Evolutionary conservation across 2,113 vertebrate genomes (phyloP).

Genomic region (Nestor notabilis): DNA sequence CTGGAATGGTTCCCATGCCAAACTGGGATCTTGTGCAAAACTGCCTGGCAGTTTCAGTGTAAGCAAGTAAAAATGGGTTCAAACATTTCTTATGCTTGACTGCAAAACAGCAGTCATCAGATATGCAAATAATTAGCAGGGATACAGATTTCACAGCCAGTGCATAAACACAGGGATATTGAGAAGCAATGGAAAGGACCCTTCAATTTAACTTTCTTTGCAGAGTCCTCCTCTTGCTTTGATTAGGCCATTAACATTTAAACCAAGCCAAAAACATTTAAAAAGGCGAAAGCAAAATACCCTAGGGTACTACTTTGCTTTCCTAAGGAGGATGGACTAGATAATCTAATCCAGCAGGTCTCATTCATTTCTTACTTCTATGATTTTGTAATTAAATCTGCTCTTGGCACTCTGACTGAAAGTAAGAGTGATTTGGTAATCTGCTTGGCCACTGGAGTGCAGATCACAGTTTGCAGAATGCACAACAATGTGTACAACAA

Average conservation of each 20-base stretch:
- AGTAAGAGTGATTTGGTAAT: constrained; percentile 44
- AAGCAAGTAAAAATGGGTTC: constrained; percentile 34
- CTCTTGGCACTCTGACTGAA: constrained; percentile 45
- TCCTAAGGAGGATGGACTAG: not conserved
- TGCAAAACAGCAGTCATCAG: constrained; percentile 21
- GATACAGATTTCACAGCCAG: constrained; percentile 4
- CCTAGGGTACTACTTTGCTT: constrained; percentile 9
- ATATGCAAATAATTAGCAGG: constrained; percentile 1
- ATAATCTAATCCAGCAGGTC: constrained; percentile 56
- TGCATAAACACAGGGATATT: not conserved
- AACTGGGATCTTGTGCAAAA: constrained; percentile 24
- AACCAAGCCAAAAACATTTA: constrained; percentile 10
- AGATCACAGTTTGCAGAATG: not conserved
- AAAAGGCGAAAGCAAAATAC: not conserved
- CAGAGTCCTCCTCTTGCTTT: not conserved
- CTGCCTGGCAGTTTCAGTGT: not conserved
- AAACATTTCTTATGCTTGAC: constrained; percentile 43
- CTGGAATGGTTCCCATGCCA: constrained; percentile 53
- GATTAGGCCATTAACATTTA: constrained; percentile 35
- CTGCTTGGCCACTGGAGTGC: constrained; percentile 8
- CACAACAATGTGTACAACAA: not conserved
- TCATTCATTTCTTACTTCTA: constrained; percentile 52
- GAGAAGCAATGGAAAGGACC: not conserved
- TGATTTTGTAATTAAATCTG: constrained; percentile 64
- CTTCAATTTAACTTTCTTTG: constrained; percentile 22